A percentile compares a stretch with the other conserved stretches of the same genome.
These are phyloP conservation scores for Agapornis roseicollis DNA, from an alignment of 2,113 vertebrate genomes.

Conservation along the genomic window DNA sequence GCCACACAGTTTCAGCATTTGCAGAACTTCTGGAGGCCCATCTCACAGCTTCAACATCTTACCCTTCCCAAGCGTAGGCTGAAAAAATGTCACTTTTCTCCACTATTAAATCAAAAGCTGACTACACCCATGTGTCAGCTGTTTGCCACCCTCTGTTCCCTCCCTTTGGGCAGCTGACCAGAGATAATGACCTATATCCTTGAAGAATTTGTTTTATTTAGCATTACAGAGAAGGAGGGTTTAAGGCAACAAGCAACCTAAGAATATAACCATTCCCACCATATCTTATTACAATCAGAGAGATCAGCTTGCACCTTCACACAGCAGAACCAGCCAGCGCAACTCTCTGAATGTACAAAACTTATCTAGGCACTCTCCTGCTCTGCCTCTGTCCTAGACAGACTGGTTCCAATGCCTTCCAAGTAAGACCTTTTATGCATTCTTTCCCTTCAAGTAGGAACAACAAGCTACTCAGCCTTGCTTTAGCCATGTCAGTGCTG, in stretches of 20 bases:
- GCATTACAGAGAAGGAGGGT: background rate
- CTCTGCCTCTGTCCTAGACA: background rate
- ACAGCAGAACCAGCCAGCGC: background rate
- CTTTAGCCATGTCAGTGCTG: rapidly evolving
- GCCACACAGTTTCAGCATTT: background rate
- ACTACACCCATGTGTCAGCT: background rate
- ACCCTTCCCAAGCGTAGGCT: background rate
- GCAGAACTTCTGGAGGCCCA: background rate
- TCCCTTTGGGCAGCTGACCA: slow-evolving; percentile 19
- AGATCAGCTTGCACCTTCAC: background rate
- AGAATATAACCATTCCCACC: background rate
- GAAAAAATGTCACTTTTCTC: slow-evolving; percentile 24
- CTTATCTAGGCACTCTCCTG: background rate
- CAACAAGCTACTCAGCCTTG: background rate
- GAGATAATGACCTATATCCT: slow-evolving; percentile 16
- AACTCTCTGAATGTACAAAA: background rate
- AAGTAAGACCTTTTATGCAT: background rate
- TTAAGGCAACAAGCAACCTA: slow-evolving; percentile 1
- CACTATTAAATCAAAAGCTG: background rate
- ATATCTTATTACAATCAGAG: background rate
- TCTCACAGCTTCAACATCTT: background rate
- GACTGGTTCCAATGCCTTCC: background rate
- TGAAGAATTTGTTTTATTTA: slow-evolving; percentile 38
- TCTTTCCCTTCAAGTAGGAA: background rate
- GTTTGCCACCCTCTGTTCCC: background rate